These are phyloP conservation scores for Sebastiscus albofasciatus DNA, from an alignment of 2,797 vertebrate species.

Conservation along the genomic window DNA sequence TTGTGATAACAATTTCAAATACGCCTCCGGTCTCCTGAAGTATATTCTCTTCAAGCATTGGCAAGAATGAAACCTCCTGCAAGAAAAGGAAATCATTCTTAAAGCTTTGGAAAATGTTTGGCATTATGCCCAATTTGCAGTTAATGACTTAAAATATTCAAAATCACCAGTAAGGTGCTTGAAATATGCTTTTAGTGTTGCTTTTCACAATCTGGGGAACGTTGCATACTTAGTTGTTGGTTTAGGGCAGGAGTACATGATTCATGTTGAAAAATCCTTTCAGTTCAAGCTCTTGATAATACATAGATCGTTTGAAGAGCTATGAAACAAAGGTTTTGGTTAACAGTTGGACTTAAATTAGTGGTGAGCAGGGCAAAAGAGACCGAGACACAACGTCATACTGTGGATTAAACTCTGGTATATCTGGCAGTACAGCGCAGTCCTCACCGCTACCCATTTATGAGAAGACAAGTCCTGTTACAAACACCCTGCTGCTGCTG, in stretches of 20 bases:
- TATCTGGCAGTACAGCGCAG: neutral
- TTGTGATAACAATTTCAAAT: neutral
- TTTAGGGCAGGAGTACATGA: neutral
- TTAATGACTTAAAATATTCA: neutral
- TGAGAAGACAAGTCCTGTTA: slow-evolving; percentile 10
- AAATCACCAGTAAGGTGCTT: neutral
- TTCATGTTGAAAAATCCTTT: slow-evolving; percentile 8
- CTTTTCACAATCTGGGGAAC: neutral
- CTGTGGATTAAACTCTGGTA: neutral
- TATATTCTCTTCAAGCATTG: neutral
- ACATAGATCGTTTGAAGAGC: slow-evolving; percentile 11
- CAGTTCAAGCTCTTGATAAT: neutral
- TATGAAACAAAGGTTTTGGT: slow-evolving; percentile 6
- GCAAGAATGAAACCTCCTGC: neutral
- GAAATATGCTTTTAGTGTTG: neutral
- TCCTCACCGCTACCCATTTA: slow-evolving; percentile 21
- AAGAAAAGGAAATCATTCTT: neutral
- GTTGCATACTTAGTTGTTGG: neutral
- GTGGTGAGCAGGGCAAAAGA: slow-evolving; percentile 6
- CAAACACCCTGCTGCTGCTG: slow-evolving; percentile 1
- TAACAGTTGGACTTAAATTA: slow-evolving; percentile 19
- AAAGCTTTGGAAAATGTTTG: neutral
- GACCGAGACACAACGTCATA: neutral
- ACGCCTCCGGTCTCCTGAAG: neutral
- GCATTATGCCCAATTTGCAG: neutral